Evolutionary conservation across 2,888 invertebrate genomes (phyloP), one percentile per base, ranked within the genome.

Genomic region (Neuroscelio doddi): DNA sequence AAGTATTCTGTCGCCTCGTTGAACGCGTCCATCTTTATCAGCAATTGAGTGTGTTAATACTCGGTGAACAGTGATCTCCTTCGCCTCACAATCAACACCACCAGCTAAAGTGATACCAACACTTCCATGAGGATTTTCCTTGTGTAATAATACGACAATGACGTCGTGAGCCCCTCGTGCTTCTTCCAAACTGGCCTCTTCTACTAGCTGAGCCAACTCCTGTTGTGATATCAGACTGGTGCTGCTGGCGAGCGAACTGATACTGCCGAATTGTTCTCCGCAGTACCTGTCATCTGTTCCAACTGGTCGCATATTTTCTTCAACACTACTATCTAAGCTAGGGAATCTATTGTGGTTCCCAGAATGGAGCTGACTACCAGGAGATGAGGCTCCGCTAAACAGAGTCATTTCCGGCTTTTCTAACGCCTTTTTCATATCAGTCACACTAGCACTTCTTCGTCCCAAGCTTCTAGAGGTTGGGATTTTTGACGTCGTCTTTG

Each of bases 51-150:
- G 95, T 57, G 90, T 89, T 73, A 95, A 86, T 49, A 96, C 93
- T 85, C 95, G 92, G 85, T 96, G 94, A 69, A 96, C 95, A 78
- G 94, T 95, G 69, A 96, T 94, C 85, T 95, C 94, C 86, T 95
- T 96, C 76, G 92, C 91, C 87, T 96, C 96, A 81, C 95, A 95
- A 82, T 96, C 96, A 12, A 91, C 90, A 47, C 96, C 96, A 58
- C 96, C 96, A 47, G 95, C 94, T 72, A 96, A 86, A 38, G 94
- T 94, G 62, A 96, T 92, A 36, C 96, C 96, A 61, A 96, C 91
- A 77, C 93, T 93, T 15, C 93, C 90, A 39, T 89, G 89, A 1
- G 89, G 87, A 68, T 88, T 87, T 76, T 92, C 92, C 57, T 91
- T 87, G 76, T 90, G 90, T 57, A 92, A 85, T 16, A 90, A 87